Conservation (phyloP, 1,140 invertebrate species). For the Danaus melanippus region DNA sequence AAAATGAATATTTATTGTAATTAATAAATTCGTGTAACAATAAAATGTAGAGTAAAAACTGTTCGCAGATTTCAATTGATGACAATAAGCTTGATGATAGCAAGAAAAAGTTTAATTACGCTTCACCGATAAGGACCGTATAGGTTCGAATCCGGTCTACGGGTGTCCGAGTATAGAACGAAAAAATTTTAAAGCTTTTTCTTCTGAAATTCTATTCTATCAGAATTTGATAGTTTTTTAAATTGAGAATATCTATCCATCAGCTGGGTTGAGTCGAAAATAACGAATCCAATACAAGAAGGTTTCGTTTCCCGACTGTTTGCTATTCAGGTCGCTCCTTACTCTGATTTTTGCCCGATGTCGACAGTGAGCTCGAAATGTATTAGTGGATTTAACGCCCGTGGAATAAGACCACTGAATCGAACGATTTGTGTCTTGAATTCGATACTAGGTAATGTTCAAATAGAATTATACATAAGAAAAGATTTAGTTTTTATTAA, state of each 20-base stretch:
- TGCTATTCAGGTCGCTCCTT: constrained; percentile 57
- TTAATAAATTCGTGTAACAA: too few species aligned
- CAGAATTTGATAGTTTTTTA: too few species aligned
- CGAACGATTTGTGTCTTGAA: constrained; percentile 47
- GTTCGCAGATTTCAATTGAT: constrained; percentile 12
- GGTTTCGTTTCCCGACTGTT: constrained; percentile 37
- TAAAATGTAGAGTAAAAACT: constrained; percentile 1
- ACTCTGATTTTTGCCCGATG: constrained; percentile 65
- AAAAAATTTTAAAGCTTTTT: constrained; percentile 1
- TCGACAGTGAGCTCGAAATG: constrained; percentile 57
- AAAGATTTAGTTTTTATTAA: too few species aligned
- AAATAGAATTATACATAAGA: constrained; percentile 8
- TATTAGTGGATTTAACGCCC: constrained; percentile 63
- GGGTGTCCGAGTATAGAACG: constrained; percentile 6
- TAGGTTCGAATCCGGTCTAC: constrained; percentile 11
- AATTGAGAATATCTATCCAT: too few species aligned
- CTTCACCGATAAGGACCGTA: constrained; percentile 8
- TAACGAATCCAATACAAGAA: neutral
- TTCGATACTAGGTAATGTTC: constrained; percentile 37
- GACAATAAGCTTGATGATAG: constrained; percentile 12
- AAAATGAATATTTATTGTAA: too few species aligned
- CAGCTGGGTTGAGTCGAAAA: too few species aligned
- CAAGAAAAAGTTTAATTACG: constrained; percentile 16
- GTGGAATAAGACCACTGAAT: constrained; percentile 47
- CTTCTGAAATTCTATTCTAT: too few species aligned